Base-by-base conservation (phyloP, 2,797 vertebrate genomes). In the Leucoraja ocellata region DNA sequence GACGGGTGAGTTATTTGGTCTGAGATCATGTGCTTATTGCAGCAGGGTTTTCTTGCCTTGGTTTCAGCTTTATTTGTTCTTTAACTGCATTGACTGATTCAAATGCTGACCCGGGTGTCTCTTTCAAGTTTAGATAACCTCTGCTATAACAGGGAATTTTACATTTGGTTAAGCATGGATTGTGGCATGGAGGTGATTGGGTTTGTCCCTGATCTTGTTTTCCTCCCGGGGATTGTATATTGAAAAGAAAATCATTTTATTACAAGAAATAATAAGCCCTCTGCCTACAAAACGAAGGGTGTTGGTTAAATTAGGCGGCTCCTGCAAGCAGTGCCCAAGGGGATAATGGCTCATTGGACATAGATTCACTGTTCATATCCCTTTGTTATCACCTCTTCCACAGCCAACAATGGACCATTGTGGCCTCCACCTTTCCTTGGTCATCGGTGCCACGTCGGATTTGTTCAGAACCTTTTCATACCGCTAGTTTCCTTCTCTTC, bases 1-100 rank as follows among this genome's bases (percentile, higher is more conserved):
- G 98, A 96, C 97, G 98, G 99, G 99, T 99, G 97, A 98, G 99
- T 92, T 98, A 98, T 95, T 93, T 88, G 93, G 94, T 94, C 94
- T 73, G 95, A 94, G 32, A 91, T 95, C 94, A 7, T 95, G 95
- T 95, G 93, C 95, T 93, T 97, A 95, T 95, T 95, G 94, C 94
- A 95, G 94, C 95, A 96, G 96, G 95, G 95, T 94, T 96, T 94
- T 76, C 46, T 92, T 96, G 94, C 96, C 96, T 94, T 97, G 96
- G 96, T 95, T 96, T 96, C 96, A 97, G 96, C 96, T 96, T 96
- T 94, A 95, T 94, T 95, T 54, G 46, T 54, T 93, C 95, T 94
- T 95, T 91, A 58, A 65, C 81, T 77, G 92, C 90, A 84, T 94
- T 95, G 94, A 86, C 94, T 95, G 71, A 73, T 74, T 96, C 96